Percentiles rank a stretch among this genome's conserved stretches.
phyloP scores from a whole-genome alignment of 2,888 invertebrate species.

The Coenonympha glycerion region DNA sequence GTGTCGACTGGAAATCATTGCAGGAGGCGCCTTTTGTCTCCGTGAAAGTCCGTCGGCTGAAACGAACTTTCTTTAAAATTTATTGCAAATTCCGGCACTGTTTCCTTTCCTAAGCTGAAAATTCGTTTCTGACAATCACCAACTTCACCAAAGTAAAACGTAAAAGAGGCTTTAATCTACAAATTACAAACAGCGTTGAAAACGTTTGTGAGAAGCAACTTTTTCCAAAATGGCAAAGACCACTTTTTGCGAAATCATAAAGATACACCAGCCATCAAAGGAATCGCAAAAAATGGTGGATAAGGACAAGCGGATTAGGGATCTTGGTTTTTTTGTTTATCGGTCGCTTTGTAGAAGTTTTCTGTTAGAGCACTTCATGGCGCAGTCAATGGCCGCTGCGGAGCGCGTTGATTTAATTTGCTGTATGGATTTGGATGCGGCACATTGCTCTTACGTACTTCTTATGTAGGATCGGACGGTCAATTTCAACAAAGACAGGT shows the following conservation, averaged over 20 bases:
- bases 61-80: too few species aligned
- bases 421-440: slow-evolving; percentile 19
- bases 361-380: slow-evolving; percentile 35
- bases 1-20: too few species aligned
- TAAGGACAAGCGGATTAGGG: slow-evolving; percentile 46
- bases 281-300: slow-evolving; percentile 31
- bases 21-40: too few species aligned
- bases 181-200: neutral
- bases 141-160: too few species aligned
- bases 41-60: too few species aligned
- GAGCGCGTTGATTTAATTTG: slow-evolving; percentile 9
- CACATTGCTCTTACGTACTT: neutral
- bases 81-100: too few species aligned
- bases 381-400: slow-evolving; percentile 38
- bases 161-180: too few species aligned
- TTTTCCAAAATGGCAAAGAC: slow-evolving; percentile 30
- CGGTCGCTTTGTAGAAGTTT: slow-evolving; percentile 60
- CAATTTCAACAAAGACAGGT: too few species aligned
- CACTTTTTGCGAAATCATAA: slow-evolving; percentile 23
- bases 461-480: neutral
- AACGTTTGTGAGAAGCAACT: neutral
- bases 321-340: slow-evolving; percentile 58
- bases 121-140: too few species aligned
- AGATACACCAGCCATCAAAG: slow-evolving; percentile 37
- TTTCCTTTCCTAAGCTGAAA: too few species aligned